These are phyloP conservation scores for Coenonympha arcania DNA, from an alignment of 2,888 invertebrate genomes.

Conservation along the genomic window DNA sequence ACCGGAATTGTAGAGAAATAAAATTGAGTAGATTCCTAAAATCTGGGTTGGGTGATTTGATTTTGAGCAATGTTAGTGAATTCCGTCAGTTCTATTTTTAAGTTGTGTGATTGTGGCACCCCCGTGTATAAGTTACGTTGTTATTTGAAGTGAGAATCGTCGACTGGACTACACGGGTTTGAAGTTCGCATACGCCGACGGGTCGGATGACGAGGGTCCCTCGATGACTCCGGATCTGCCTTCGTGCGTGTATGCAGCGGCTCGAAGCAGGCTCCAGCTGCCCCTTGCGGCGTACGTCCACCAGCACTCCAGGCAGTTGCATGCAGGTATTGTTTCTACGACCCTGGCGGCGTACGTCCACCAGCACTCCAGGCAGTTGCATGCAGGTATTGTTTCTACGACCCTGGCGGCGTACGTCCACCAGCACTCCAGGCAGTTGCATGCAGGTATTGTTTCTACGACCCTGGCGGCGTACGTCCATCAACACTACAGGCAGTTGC, in stretches of 20 bases:
- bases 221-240: conserved; percentile 79
- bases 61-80: too few species aligned
- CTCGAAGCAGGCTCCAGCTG: conserved; percentile 57
- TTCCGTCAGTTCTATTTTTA: neutral
- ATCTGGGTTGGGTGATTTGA: neutral
- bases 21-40: too few species aligned
- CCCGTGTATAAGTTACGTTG: neutral
- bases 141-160: conserved; percentile 46
- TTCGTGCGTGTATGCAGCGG: conserved; percentile 85
- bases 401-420: too few species aligned
- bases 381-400: too few species aligned
- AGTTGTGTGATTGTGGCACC: neutral
- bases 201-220: conserved; percentile 71
- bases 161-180: conserved; percentile 57
- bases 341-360: too few species aligned
- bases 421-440: too few species aligned
- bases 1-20: too few species aligned
- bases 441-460: too few species aligned
- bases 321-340: conserved; percentile 46
- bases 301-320: conserved; percentile 60
- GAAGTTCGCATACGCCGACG: conserved; percentile 62
- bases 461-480: conserved; percentile 67
- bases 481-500: conserved; percentile 60
- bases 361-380: too few species aligned
- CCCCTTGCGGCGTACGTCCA: conserved; percentile 67